Conservation (phyloP, 2,888 invertebrate species). For the Atrina japonica region DNA sequence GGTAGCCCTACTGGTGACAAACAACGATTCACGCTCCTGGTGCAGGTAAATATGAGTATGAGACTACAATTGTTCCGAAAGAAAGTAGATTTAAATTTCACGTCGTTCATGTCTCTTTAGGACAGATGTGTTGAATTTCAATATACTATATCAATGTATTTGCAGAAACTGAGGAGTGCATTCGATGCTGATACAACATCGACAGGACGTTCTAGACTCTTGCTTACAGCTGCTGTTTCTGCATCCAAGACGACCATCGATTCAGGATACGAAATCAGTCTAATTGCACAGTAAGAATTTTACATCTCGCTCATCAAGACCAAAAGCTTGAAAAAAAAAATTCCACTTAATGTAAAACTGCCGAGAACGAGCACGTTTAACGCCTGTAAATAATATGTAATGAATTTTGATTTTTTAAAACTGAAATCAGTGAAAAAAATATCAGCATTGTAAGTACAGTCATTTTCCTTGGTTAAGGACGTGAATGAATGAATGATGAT, state of each 20-base stretch:
- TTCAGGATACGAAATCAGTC: conserved; percentile 4
- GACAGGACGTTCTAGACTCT: neutral
- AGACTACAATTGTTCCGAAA: neutral
- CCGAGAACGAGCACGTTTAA: too few relatives aligned
- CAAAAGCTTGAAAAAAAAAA: too few relatives aligned
- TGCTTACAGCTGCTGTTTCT: conserved; percentile 19
- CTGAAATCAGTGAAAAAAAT: too few relatives aligned
- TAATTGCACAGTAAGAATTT: conserved; percentile 2
- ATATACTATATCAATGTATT: neutral
- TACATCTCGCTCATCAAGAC: too few relatives aligned
- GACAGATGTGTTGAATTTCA: neutral
- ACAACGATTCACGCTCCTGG: conserved; percentile 53
- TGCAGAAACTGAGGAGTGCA: conserved; percentile 10
- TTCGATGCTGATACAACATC: conserved; percentile 1
- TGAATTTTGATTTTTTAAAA: too few relatives aligned
- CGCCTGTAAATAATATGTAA: too few relatives aligned
- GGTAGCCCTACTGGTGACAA: conserved; percentile 65
- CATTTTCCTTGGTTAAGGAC: too few relatives aligned
- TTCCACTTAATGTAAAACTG: too few relatives aligned
- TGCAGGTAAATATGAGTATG: too few relatives aligned
- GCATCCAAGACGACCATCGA: conserved; percentile 17
- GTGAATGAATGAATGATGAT: too few relatives aligned
- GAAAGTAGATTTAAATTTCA: neutral
- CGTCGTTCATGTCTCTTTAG: neutral
- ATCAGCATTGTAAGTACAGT: too few relatives aligned